Evolutionary conservation across 2,888 invertebrate species (phyloP).

Genomic region (Pachymerium ferrugineum): DNA sequence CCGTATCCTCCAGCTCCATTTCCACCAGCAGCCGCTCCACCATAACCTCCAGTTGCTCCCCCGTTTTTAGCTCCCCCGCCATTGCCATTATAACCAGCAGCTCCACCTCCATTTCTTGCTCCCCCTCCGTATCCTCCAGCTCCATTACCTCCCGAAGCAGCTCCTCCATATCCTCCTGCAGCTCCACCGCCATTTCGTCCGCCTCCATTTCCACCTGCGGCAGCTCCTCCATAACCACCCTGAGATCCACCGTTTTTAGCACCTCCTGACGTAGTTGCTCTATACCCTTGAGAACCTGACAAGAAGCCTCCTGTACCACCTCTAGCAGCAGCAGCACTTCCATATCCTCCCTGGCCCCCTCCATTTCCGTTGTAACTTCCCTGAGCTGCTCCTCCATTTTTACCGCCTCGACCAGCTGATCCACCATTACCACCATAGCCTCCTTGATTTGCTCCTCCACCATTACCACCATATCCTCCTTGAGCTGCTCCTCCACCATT

Average conservation of each 20-base stretch:
- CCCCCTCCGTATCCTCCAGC: not conserved
- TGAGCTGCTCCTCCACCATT: not conserved
- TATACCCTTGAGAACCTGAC: not conserved
- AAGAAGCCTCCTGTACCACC: not conserved
- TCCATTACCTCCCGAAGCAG: not conserved
- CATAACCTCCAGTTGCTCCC: not conserved
- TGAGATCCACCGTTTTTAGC: not conserved
- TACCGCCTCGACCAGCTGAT: not conserved
- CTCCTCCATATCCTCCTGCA: not conserved
- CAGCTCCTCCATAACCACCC: not conserved
- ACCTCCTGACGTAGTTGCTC: not conserved
- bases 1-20: not conserved
- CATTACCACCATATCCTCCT: not conserved
- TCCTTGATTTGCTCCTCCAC: not conserved
- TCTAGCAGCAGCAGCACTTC: not conserved
- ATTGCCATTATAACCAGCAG: not conserved
- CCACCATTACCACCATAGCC: not conserved
- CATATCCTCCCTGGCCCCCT: not conserved
- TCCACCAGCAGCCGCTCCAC: not conserved
- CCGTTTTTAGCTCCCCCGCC: not conserved
- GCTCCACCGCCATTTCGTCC: not conserved
- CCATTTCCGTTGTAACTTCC: not conserved
- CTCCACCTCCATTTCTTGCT: not conserved
- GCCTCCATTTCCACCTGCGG: not conserved
- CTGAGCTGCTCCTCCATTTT: not conserved